phyloP scores from a whole-genome alignment of 35 echinoderm and acorn worm genomes.

The Ophiothrix spiculata region DNA sequence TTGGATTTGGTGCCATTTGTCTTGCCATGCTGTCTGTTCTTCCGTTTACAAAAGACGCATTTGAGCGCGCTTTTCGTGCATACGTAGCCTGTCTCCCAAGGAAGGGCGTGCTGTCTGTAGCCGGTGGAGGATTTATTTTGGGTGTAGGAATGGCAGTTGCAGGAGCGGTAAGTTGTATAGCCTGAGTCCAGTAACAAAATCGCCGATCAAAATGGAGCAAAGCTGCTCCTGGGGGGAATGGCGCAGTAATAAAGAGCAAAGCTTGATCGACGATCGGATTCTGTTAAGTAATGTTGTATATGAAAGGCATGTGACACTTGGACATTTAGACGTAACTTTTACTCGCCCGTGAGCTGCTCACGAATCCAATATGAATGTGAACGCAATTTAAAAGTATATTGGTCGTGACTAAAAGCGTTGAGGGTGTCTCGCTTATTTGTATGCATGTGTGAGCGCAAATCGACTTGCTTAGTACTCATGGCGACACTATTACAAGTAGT shows the following conservation, averaged over 20 bases:
- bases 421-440: too few relatives aligned
- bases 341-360: not conserved
- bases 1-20: constrained; percentile 27
- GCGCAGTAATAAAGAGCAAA: not conserved
- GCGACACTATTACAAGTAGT: too few relatives aligned
- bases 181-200: not conserved
- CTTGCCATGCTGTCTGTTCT: constrained; percentile 41
- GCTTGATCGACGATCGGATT: not conserved
- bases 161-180: constrained; percentile 43
- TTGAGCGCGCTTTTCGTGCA: constrained; percentile 18
- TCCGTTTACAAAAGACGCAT: constrained; percentile 26
- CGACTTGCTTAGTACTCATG: too few relatives aligned
- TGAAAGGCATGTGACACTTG: not conserved
- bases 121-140: constrained; percentile 43
- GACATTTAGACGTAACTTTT: not conserved
- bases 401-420: too few relatives aligned
- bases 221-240: too few relatives aligned
- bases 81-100: constrained; percentile 30
- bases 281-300: not conserved
- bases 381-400: too few relatives aligned
- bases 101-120: constrained; percentile 39
- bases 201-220: too few relatives aligned
- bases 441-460: too few relatives aligned
- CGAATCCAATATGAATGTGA: not conserved
- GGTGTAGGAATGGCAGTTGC: constrained; percentile 59